Evolutionary conservation across 2,888 invertebrate species (phyloP).

Genomic region (Lydus trimaculatus): DNA sequence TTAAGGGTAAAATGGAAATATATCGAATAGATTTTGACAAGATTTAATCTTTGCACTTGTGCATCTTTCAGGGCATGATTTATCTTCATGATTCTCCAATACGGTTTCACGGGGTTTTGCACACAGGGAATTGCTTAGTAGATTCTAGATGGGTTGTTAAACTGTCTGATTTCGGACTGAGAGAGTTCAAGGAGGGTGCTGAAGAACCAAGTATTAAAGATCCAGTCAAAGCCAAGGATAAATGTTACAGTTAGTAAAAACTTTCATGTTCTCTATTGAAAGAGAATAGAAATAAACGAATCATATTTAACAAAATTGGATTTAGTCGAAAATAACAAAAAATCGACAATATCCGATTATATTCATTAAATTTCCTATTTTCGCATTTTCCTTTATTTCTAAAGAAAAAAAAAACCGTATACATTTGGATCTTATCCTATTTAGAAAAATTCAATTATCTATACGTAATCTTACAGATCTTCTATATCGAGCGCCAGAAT

Average conservation of each 20-base stretch:
- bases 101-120: conserved; percentile 85
- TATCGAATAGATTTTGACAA: neutral
- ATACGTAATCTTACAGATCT: conserved; percentile 67
- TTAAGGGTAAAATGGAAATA: conserved; percentile 73
- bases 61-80: conserved; percentile 77
- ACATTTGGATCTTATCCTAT: no score
- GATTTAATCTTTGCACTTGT: conserved; percentile 3
- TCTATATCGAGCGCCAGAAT: conserved; percentile 83
- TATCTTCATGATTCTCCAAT: conserved; percentile 89
- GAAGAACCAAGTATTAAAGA: conserved; percentile 68
- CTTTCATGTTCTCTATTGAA: no score
- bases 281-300: no score
- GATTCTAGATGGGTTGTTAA: conserved; percentile 97
- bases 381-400: neutral
- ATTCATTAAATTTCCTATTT: no score
- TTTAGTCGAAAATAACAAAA: no score
- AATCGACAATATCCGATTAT: no score
- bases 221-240: conserved; percentile 67
- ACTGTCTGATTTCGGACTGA: conserved; percentile 88
- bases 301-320: no score
- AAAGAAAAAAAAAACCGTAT: no score
- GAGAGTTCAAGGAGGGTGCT: conserved; percentile 83
- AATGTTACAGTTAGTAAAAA: conserved; percentile 72
- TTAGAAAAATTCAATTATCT: no score
- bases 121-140: conserved; percentile 91